A percentile compares a stretch with the other conserved stretches of the same genome.
Evolutionary conservation across 2,797 vertebrate genomes (phyloP).

Genomic region (Gymnoscopelus microlampas): DNA sequence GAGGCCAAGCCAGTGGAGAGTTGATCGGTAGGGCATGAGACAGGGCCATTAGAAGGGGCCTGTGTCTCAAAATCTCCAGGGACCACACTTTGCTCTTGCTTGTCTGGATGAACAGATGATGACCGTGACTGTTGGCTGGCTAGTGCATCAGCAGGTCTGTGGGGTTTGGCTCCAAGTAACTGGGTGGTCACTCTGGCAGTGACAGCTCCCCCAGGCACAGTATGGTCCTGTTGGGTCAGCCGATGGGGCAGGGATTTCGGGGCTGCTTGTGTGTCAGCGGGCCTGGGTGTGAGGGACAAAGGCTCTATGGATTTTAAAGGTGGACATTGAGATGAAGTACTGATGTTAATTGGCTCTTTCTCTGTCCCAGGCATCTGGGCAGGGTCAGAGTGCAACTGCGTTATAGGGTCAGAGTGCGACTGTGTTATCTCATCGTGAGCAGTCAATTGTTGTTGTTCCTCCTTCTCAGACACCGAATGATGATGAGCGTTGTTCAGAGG

Average conservation of each 20-base stretch:
- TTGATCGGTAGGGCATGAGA: slow-evolving; percentile 8
- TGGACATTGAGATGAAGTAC: slow-evolving; percentile 12
- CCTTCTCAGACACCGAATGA: slow-evolving; percentile 72
- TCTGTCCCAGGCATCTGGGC: slow-evolving; percentile 54
- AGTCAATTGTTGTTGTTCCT: slow-evolving; percentile 61
- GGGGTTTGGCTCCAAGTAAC: slow-evolving; percentile 48
- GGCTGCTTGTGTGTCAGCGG: slow-evolving; percentile 15
- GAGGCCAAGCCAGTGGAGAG: slow-evolving; percentile 16
- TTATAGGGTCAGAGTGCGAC: slow-evolving; percentile 31
- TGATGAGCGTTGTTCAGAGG: slow-evolving; percentile 75
- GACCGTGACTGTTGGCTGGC: slow-evolving; percentile 49
- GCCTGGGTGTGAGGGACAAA: slow-evolving; percentile 13
- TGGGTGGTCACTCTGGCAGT: slow-evolving; percentile 24
- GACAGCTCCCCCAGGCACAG: slow-evolving; percentile 9
- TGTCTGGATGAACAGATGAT: slow-evolving; percentile 54
- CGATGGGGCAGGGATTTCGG: slow-evolving; percentile 16
- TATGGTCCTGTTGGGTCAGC: slow-evolving; percentile 25
- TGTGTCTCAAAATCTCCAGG: slow-evolving; percentile 35
- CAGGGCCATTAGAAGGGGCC: slow-evolving; percentile 20
- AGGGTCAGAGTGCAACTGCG: slow-evolving; percentile 49
- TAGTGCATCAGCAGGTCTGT: slow-evolving; percentile 15
- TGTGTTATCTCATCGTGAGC: slow-evolving; percentile 35
- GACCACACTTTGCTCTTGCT: slow-evolving; percentile 40
- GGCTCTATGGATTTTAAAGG: slow-evolving; percentile 40
- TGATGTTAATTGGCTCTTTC: neutral